phyloP scores from a whole-genome alignment of 2,113 vertebrate genomes.

The Alouatta palliata region DNA sequence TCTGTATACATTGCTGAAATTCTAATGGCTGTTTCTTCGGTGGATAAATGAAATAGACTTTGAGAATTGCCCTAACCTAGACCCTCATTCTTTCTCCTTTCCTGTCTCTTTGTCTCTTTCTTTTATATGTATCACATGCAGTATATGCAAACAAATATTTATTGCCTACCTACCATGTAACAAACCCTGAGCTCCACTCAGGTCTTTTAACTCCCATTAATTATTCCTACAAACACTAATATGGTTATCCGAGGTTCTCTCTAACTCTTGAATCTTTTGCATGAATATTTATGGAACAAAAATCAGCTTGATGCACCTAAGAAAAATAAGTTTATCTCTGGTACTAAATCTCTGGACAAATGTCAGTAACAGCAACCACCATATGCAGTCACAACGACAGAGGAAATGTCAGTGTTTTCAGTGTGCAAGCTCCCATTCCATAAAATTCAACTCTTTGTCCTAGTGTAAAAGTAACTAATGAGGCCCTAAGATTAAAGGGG shows the following conservation, averaged over 20 bases:
- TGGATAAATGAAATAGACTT: conserved; percentile 59
- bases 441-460: conserved; percentile 45
- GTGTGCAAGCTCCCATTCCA: not conserved
- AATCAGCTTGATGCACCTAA: not conserved
- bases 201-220: not conserved
- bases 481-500: conserved; percentile 65
- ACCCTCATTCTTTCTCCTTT: not conserved
- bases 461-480: conserved; percentile 62
- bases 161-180: not conserved
- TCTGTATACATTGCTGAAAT: conserved; percentile 67
- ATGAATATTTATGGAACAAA: not conserved
- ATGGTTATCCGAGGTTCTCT: not conserved
- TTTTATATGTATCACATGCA: not conserved
- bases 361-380: not conserved
- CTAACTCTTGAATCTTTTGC: not conserved
- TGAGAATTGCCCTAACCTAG: conserved; percentile 27
- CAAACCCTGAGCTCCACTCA: not conserved
- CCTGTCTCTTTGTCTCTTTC: not conserved
- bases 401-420: conserved; percentile 44
- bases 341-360: not conserved
- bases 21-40: conserved; percentile 62
- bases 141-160: not conserved
- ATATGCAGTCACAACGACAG: not conserved
- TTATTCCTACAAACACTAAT: not conserved
- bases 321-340: conserved; percentile 21